Evolutionary conservation across 2,113 vertebrate genomes (phyloP).

Genomic region (Nasalis larvatus): DNA sequence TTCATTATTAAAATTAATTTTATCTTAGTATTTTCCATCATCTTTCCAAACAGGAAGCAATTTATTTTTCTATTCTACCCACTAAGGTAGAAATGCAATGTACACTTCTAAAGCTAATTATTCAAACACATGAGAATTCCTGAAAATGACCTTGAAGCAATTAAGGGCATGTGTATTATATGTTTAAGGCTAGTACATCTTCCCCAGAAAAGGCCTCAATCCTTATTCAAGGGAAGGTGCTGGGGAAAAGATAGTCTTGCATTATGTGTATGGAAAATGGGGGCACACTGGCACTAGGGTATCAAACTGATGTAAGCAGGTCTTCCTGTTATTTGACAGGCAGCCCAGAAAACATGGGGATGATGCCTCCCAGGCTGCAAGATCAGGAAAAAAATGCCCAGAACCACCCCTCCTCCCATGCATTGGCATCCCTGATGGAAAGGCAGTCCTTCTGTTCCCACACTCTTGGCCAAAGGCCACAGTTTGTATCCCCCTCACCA

Average conservation of each 20-base stretch:
- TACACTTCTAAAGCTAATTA: conserved; percentile 14
- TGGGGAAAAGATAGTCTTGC: background rate
- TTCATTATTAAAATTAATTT: conserved; percentile 9
- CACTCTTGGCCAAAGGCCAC: background rate
- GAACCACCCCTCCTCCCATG: background rate
- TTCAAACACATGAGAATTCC: background rate
- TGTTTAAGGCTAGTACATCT: background rate
- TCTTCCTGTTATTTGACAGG: background rate
- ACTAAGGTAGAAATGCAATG: background rate
- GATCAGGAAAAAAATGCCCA: background rate
- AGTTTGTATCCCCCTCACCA: background rate
- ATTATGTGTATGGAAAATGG: background rate
- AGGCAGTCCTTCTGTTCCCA: background rate
- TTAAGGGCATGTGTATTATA: background rate
- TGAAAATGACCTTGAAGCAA: conserved; percentile 29
- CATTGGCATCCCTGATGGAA: background rate
- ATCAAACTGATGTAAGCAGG: background rate
- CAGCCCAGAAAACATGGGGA: background rate
- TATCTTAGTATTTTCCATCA: background rate
- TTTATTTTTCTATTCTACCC: conserved; percentile 26
- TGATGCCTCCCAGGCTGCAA: background rate
- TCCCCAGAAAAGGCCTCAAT: background rate
- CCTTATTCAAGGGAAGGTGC: background rate
- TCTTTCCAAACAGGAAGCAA: background rate
- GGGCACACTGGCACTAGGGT: background rate